Evolutionary conservation across 1,140 invertebrate genomes (phyloP).

Genomic region (Oryctes rhinoceros): DNA sequence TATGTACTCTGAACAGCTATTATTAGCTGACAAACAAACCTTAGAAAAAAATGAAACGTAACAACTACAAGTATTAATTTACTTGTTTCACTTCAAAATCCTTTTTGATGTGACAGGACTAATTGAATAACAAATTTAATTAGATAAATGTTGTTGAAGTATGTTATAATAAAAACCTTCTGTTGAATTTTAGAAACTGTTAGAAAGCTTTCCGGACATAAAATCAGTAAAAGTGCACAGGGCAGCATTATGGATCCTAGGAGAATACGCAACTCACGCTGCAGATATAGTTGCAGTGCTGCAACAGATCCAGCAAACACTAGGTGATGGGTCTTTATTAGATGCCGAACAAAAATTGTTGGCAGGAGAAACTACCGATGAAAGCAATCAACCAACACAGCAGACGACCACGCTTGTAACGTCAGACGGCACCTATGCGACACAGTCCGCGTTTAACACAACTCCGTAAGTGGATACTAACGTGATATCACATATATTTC

Average conservation of each 20-base stretch:
- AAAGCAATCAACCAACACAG: conserved; percentile 56
- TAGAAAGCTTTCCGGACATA: conserved; percentile 85
- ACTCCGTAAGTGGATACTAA: conserved; percentile 66
- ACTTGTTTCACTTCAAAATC: no score
- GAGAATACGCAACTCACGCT: conserved; percentile 87
- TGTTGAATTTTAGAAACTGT: conserved; percentile 67
- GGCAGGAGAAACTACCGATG: conserved; percentile 70
- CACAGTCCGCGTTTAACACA: conserved; percentile 95
- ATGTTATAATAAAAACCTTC: conserved; percentile 25
- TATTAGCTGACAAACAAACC: no score
- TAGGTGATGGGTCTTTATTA: conserved; percentile 90
- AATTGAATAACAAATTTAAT: no score
- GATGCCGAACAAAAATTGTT: conserved; percentile 85
- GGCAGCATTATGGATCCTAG: conserved; percentile 97
- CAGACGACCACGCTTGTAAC: conserved; percentile 76
- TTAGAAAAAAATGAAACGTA: no score
- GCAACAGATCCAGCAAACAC: conserved; percentile 74
- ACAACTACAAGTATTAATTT: no score
- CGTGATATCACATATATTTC: not conserved
- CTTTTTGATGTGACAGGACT: not conserved
- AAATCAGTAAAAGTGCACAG: conserved; percentile 88
- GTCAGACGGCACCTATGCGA: conserved; percentile 98
- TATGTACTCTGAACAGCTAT: no score
- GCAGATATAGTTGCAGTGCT: conserved; percentile 85
- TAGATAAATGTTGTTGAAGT: no score